Percentiles rank a stretch among this genome's conserved stretches.
These are phyloP conservation scores for Sebastes umbrosus DNA, from an alignment of 2,797 vertebrate species.

Conservation along the genomic window DNA sequence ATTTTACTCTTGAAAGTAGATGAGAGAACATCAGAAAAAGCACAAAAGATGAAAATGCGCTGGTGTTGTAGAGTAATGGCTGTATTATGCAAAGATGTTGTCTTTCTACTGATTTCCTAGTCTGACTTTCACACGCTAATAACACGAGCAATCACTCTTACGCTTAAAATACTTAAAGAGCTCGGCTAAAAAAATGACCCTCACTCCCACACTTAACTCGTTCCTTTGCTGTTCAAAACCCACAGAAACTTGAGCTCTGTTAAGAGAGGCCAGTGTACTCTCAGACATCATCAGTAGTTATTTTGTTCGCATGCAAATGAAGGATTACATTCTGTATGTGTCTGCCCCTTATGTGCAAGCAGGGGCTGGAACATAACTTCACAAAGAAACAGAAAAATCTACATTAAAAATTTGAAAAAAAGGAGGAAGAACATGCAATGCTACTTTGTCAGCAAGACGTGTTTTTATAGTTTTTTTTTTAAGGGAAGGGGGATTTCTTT, in stretches of 20 bases:
- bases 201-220: constrained; percentile 48
- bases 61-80: constrained; percentile 41
- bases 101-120: constrained; percentile 34
- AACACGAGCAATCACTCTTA: constrained; percentile 53
- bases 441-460: constrained; percentile 61
- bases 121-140: constrained; percentile 42
- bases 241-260: constrained; percentile 45
- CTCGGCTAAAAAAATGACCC: constrained; percentile 30
- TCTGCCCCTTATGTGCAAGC: constrained; percentile 71
- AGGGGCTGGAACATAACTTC: constrained; percentile 65
- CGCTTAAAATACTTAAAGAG: constrained; percentile 45
- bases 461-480: not conserved
- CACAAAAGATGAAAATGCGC: constrained; percentile 47
- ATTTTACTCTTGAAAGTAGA: constrained; percentile 42
- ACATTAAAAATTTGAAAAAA: constrained; percentile 44
- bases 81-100: constrained; percentile 53
- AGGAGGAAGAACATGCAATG: constrained; percentile 76
- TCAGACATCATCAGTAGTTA: constrained; percentile 62
- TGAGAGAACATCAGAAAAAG: constrained; percentile 26
- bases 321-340: constrained; percentile 65
- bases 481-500: constrained; percentile 1
- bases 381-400: constrained; percentile 66
- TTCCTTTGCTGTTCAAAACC: constrained; percentile 40
- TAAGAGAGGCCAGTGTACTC: constrained; percentile 51
- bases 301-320: constrained; percentile 75